phyloP scores from a whole-genome alignment of 1,140 invertebrate genomes.

The Neodiprion virginianus region DNA sequence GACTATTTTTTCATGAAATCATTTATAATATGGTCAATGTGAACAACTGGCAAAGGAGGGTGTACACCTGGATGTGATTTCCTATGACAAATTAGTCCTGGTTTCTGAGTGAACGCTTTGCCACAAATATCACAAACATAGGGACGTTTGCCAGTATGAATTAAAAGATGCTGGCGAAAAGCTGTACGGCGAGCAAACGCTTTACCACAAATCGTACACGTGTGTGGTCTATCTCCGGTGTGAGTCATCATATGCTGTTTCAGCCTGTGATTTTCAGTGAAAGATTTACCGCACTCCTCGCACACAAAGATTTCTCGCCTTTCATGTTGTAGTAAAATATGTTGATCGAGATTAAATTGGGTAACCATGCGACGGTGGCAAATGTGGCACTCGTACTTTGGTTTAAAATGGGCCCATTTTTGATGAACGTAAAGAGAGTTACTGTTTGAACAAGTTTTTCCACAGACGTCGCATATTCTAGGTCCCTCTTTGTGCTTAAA shows the following conservation, averaged over 20 bases:
- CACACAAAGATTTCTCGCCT: slow-evolving; percentile 61
- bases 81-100: slow-evolving; percentile 70
- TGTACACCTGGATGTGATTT: slow-evolving; percentile 65
- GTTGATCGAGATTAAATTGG: slow-evolving; percentile 58
- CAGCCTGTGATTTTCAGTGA: slow-evolving; percentile 65
- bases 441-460: slow-evolving; percentile 50
- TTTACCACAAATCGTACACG: slow-evolving; percentile 69
- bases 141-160: slow-evolving; percentile 83
- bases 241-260: slow-evolving; percentile 70
- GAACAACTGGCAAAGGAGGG: slow-evolving; percentile 52
- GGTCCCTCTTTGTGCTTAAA: slow-evolving; percentile 66
- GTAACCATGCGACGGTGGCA: slow-evolving; percentile 58
- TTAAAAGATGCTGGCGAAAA: slow-evolving; percentile 72
- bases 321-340: slow-evolving; percentile 60
- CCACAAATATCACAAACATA: slow-evolving; percentile 85
- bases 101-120: slow-evolving; percentile 74
- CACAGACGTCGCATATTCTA: slow-evolving; percentile 61
- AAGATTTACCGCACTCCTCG: slow-evolving; percentile 66
- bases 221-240: slow-evolving; percentile 66
- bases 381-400: slow-evolving; percentile 50
- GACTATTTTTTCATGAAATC: slow-evolving; percentile 42
- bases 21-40: slow-evolving; percentile 56
- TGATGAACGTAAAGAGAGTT: slow-evolving; percentile 46
- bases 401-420: slow-evolving; percentile 51
- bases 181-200: slow-evolving; percentile 58